Evolutionary conservation across 2,113 vertebrate species (phyloP).

Genomic region (Podocnemis expansa): DNA sequence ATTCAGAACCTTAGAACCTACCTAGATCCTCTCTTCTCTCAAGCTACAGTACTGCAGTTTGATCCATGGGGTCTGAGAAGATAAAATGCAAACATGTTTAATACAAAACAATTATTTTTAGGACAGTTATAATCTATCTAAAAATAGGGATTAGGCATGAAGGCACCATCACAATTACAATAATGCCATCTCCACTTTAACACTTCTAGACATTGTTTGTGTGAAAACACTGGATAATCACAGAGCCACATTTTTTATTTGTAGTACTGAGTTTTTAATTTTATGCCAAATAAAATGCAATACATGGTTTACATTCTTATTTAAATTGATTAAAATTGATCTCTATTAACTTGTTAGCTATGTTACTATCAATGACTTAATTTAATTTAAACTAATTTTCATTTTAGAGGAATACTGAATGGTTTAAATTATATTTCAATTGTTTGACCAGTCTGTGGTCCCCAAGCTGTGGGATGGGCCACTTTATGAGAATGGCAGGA

Average conservation of each 20-base stretch:
- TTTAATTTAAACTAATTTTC: background rate
- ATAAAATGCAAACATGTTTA: background rate
- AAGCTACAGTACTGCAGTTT: background rate
- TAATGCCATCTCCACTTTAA: background rate
- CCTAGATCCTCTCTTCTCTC: background rate
- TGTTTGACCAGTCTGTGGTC: background rate
- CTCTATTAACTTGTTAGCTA: constrained; percentile 4
- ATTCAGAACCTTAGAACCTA: background rate
- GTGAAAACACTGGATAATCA: constrained; percentile 23
- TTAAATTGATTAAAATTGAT: constrained; percentile 21
- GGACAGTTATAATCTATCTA: background rate
- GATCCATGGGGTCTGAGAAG: background rate
- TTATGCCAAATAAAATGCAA: constrained; percentile 2
- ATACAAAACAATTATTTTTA: fast-evolving
- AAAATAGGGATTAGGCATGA: background rate
- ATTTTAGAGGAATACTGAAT: background rate
- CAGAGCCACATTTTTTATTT: background rate
- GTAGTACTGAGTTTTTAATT: background rate
- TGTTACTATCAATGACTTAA: constrained; percentile 1
- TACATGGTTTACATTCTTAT: background rate
- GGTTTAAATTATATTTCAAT: constrained; percentile 30
- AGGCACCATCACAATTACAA: background rate
- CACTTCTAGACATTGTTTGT: constrained; percentile 11
- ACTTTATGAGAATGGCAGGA: too few relatives aligned
- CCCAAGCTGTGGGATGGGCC: too few relatives aligned